Evolutionary conservation across 2,888 invertebrate genomes (phyloP).

Genomic region (Bellardia pandia): DNA sequence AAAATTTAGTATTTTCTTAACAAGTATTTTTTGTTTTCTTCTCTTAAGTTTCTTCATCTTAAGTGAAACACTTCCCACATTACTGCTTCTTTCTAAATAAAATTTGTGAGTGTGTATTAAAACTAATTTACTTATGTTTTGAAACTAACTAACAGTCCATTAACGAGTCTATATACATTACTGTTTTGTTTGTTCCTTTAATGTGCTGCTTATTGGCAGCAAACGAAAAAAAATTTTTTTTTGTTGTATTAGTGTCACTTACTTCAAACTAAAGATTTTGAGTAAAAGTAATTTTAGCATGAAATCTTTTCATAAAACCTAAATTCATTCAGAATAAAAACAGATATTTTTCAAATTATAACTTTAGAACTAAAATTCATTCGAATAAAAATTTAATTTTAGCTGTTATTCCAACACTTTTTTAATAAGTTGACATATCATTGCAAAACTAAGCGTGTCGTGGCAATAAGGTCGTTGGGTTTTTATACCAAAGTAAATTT

Average conservation of each 20-base stretch:
- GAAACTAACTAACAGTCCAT: constrained; percentile 13
- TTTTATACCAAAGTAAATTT: not conserved
- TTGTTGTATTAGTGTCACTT: no score
- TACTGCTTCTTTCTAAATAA: no score
- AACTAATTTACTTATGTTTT: not conserved
- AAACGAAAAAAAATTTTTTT: not conserved
- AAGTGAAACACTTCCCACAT: no score
- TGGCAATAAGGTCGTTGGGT: not conserved
- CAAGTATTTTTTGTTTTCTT: no score
- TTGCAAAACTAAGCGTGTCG: not conserved
- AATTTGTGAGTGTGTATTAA: no score
- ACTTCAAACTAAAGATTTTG: no score
- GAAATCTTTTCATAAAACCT: no score
- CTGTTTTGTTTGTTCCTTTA: not conserved
- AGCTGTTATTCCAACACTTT: not conserved
- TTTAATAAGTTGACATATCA: constrained; percentile 16
- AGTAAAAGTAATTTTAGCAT: no score
- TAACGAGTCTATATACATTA: not conserved
- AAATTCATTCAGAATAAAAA: no score
- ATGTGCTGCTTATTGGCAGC: not conserved
- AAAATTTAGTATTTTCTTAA: no score
- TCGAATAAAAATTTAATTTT: not conserved
- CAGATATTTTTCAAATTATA: no score
- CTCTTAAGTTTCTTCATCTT: no score
- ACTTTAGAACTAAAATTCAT: not conserved